Percentiles rank a stretch among this genome's conserved stretches.
Conservation (phyloP, 1,140 invertebrate genomes). For the Teleogryllus occipitalis region DNA sequence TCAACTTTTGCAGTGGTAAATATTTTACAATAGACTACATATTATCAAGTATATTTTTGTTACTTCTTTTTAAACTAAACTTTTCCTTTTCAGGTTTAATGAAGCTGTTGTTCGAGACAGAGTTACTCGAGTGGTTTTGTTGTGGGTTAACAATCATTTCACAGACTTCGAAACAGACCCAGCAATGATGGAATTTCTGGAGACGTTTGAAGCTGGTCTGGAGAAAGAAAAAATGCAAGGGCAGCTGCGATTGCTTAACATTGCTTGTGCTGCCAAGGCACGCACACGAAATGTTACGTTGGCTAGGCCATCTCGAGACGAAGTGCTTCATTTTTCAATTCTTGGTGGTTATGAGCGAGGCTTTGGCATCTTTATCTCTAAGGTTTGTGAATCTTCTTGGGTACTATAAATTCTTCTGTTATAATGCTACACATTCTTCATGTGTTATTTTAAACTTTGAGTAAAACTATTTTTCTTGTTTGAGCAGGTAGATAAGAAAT, state of each 20-base stretch:
- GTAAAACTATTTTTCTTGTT: background rate
- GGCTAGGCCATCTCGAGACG: conserved; percentile 81
- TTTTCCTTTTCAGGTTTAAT: conserved; percentile 45
- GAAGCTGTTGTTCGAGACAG: conserved; percentile 73
- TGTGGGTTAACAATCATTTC: conserved; percentile 99
- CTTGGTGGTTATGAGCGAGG: conserved; percentile 85
- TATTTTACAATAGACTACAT: background rate
- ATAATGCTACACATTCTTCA: background rate
- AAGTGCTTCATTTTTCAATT: conserved; percentile 87
- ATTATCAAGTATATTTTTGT: background rate
- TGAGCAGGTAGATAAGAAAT: conserved; percentile 67
- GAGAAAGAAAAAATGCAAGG: conserved; percentile 79
- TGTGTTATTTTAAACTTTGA: background rate
- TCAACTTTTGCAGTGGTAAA: conserved; percentile 79
- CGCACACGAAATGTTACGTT: conserved; percentile 83
- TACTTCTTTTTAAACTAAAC: background rate
- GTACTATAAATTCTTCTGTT: background rate
- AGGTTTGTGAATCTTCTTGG: conserved; percentile 39
- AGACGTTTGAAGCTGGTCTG: conserved; percentile 81
- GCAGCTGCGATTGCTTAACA: conserved; percentile 76
- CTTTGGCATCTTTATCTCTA: conserved; percentile 91
- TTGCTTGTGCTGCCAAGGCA: conserved; percentile 94
- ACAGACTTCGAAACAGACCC: conserved; percentile 97
- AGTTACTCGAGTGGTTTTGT: conserved; percentile 86
- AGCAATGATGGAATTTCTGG: conserved; percentile 93